Evolutionary conservation across 1,140 invertebrate species (phyloP).

Genomic region (Pogonomyrmex barbatus): DNA sequence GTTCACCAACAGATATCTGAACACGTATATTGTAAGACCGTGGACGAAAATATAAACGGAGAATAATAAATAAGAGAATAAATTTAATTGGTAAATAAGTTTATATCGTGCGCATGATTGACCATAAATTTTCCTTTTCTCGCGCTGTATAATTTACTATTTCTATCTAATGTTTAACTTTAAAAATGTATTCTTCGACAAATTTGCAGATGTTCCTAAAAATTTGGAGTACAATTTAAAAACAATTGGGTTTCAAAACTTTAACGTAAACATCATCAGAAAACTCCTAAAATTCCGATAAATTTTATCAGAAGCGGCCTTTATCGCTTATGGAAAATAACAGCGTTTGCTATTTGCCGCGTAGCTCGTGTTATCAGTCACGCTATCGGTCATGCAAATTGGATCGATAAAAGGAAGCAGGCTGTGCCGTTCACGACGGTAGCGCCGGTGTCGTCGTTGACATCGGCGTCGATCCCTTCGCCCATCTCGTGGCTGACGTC

Average conservation of each 20-base stretch:
- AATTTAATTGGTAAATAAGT: conserved; percentile 15
- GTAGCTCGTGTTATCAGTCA: neutral
- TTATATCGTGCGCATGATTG: neutral
- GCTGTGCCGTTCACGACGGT: conserved; percentile 15
- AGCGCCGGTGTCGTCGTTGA: conserved; percentile 41
- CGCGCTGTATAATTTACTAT: neutral
- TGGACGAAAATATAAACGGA: conserved; percentile 77
- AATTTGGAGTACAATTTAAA: neutral
- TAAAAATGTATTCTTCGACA: neutral
- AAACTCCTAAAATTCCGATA: neutral
- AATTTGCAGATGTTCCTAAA: neutral
- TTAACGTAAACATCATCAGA: neutral
- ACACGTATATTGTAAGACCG: conserved; percentile 79
- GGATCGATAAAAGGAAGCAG: conserved; percentile 62
- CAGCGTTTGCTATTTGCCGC: conserved; percentile 4
- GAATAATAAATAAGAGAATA: conserved; percentile 31
- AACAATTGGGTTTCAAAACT: neutral
- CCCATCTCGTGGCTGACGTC: conserved; percentile 33
- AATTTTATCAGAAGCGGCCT: neutral
- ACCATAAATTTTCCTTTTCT: neutral
- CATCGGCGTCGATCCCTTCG: conserved; percentile 44
- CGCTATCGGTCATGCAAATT: conserved; percentile 20
- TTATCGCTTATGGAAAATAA: conserved; percentile 12
- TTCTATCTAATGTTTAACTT: neutral
- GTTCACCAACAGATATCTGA: conserved; percentile 77